Conservation (phyloP, 2,113 vertebrate species). For the Poeciliopsis occidentalis region DNA sequence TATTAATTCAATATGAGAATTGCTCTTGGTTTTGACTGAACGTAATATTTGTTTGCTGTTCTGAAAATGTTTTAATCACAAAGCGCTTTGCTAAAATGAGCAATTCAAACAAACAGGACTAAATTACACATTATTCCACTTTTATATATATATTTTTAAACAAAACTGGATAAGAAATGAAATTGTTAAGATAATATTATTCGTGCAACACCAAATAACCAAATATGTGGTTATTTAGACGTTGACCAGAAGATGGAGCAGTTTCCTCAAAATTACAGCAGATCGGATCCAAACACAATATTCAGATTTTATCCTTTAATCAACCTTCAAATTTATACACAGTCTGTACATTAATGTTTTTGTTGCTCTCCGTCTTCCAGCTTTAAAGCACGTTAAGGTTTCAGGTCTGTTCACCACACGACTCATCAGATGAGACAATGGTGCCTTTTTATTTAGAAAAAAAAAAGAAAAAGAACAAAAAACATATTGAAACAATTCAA, state of each 20-base stretch:
- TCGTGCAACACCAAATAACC: no score
- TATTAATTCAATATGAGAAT: no score
- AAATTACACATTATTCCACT: no score
- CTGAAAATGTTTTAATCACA: no score
- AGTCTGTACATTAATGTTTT: neutral
- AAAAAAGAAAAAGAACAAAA: constrained; percentile 71
- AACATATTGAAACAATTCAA: constrained; percentile 82
- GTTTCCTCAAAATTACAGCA: constrained; percentile 20
- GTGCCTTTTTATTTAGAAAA: constrained; percentile 79
- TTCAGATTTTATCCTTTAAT: constrained; percentile 12
- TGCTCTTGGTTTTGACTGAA: no score
- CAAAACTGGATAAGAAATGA: no score
- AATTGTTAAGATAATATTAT: no score
- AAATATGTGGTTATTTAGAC: neutral
- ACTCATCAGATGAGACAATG: constrained; percentile 76
- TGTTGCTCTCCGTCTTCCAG: neutral
- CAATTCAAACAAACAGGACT: no score
- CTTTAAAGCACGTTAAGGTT: neutral
- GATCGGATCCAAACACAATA: neutral
- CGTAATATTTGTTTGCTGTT: no score
- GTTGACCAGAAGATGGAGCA: constrained; percentile 50
- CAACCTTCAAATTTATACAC: neutral
- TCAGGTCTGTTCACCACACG: constrained; percentile 45
- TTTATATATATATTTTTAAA: no score
- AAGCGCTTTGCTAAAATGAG: no score